Conservation (phyloP, 2,113 vertebrate genomes). For the Xiphophorus couchianus region DNA sequence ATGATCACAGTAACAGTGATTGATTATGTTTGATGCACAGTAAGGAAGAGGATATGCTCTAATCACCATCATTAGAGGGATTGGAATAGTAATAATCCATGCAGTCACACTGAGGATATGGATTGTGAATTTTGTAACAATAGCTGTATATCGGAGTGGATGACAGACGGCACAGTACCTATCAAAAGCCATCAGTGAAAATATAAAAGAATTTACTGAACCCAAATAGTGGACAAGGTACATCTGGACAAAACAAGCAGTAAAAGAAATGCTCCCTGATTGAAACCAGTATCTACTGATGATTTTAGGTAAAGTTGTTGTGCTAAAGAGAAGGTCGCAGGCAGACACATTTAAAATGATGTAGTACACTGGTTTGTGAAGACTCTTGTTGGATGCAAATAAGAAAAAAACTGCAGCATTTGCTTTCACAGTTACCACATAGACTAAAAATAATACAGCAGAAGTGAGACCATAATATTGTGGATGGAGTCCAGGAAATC, state of each 20-base stretch:
- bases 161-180: constrained; percentile 71
- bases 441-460: constrained; percentile 46
- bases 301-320: constrained; percentile 61
- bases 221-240: constrained; percentile 70
- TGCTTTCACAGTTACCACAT: constrained; percentile 45
- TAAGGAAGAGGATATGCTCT: constrained; percentile 71
- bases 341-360: constrained; percentile 50
- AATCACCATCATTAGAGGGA: accelerated
- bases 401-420: constrained; percentile 27
- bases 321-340: constrained; percentile 67
- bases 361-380: constrained; percentile 71
- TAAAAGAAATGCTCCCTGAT: constrained; percentile 58
- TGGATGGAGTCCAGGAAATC: constrained; percentile 66
- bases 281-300: constrained; percentile 65
- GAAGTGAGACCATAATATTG: constrained; percentile 52
- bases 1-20: constrained; percentile 74
- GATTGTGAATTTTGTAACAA: constrained; percentile 59
- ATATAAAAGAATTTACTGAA: constrained; percentile 52
- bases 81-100: constrained; percentile 29
- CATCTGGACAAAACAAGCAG: constrained; percentile 69
- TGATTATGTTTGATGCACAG: constrained; percentile 66
- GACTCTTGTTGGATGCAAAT: constrained; percentile 34
- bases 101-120: constrained; percentile 39
- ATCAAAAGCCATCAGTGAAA: constrained; percentile 74
- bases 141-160: constrained; percentile 56